Evolutionary conservation across 2,888 invertebrate genomes (phyloP), one percentile per base, ranked within the genome.

Genomic region (Polydrusus cervinus): DNA sequence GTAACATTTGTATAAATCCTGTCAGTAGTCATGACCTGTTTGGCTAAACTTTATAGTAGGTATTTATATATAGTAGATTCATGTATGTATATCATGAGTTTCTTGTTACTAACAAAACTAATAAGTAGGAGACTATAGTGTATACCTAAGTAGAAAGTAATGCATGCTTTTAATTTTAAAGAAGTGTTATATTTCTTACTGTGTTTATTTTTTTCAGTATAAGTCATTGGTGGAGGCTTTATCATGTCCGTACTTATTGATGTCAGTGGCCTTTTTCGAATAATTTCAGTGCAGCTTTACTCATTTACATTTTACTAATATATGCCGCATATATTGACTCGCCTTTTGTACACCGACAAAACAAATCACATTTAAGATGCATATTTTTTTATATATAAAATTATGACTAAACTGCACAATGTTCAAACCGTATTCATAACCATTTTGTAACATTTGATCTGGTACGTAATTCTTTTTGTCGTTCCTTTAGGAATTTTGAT

Each of bases 181-280:
- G 18, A 57, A 49, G 61, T 10, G 34, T 61, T 67, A 40, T 62
- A 7, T 47, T 34, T 60, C 71, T 71, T 38, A 67, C 43, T 25
- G 3, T 65, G 62, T 83, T 83, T 83, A 81, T 85, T 84, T 82
- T 84, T 85, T 86, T 85, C 85, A 85, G 85, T 86, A 82, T 85
- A 85, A 83, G 79, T 84, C 83, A 84, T 85, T 85, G 85, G 84
- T 85, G 84, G 84, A 83, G 84, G 84, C 82, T 82, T 83, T 74
- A 78, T 83, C 83, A 82, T 83, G 79, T 82, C 82, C 80, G 81
- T 82, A 80, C 82, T 83, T 82, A 83, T 84, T 79, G 79, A 81
- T 82, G 82, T 82, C 80, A 77, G 78, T 72, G 76, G 73, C 76
- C 72, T 75, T 78, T 75, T 73, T 76, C 73, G 73, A 76, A 76